phyloP scores from a whole-genome alignment of 2,888 invertebrate species.

The Pogonocherus hispidulus region DNA sequence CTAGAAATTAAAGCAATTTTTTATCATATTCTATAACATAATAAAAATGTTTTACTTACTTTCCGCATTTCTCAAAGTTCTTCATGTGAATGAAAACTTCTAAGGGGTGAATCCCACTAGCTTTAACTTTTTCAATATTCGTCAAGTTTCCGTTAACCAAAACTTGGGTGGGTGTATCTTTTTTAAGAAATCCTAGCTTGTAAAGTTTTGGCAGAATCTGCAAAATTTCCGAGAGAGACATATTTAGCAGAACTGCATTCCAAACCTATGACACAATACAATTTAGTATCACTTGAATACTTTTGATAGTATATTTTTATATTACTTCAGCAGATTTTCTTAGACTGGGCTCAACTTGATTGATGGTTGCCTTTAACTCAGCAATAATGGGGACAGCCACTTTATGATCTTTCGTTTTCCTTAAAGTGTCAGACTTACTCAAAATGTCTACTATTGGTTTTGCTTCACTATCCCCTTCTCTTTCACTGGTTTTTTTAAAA shows the following conservation, averaged over 20 bases:
- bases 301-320: background rate
- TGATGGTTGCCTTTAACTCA: conserved; percentile 72
- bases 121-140: conserved; percentile 68
- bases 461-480: conserved; percentile 60
- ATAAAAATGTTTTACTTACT: conserved; percentile 67
- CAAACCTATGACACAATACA: conserved; percentile 71
- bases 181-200: conserved; percentile 74
- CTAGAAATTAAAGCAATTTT: conserved; percentile 50
- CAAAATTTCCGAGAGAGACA: conserved; percentile 71
- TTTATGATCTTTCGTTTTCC: conserved; percentile 67
- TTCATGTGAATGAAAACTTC: conserved; percentile 74
- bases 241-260: conserved; percentile 73
- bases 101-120: conserved; percentile 70
- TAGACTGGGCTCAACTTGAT: conserved; percentile 79
- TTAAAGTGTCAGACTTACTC: conserved; percentile 70
- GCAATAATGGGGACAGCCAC: conserved; percentile 71
- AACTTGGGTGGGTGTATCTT: conserved; percentile 70
- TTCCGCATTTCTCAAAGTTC: conserved; percentile 76
- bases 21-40: background rate
- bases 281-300: background rate
- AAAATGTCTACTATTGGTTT: conserved; percentile 69
- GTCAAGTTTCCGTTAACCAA: conserved; percentile 71
- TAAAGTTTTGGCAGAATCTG: conserved; percentile 74
- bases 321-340: conserved; percentile 76
- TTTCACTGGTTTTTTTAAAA: conserved; percentile 70